Evolutionary conservation across 2,797 vertebrate species (phyloP), one percentile per base, ranked within the genome.

Genomic region (Myotis findleyi): DNA sequence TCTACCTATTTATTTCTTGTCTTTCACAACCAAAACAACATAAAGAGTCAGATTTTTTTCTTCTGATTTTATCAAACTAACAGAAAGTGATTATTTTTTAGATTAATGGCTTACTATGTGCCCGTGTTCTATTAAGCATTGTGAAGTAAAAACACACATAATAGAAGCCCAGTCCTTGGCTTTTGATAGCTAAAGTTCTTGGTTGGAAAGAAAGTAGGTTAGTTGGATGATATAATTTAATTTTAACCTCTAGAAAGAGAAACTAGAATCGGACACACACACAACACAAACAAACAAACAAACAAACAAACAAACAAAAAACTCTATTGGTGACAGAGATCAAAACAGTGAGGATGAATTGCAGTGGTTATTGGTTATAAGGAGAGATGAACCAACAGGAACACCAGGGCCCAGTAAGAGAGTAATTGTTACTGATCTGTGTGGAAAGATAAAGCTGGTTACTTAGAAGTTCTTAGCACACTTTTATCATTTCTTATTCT

Each of bases 231-330:
- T 49, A 12, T 79, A 41, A 87, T 95, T 92, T 82, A 88, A 47
- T 94, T 95, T 88, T 88, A 90, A 86, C 12, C 6, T 86, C 18
- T 30, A 25, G 30, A 87, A 66, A 3, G 13, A 95, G 55, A 96
- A 95, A 71, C 55, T 53, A 77, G 30, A 59, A 89, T 16, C 91
- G n/a, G 49, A 55, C 64, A 51, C 5, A 83, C 8, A 84, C 47
- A n/a, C 30, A n/a, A n/a, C 11, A 84, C 47, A 33, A 17, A n/a
- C 25, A 44, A 44, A 38, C 36, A 38, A 38, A 38, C 36, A 38
- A 38, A 44, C 41, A 44, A 9, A 44, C 41, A 41, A 41, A 49
- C 7, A 36, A 13, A 51, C 86, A 93, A 83, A 41, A 41, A 41
- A 44, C 16, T 44, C 57, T 93, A n/a, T 57, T 87, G 57, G 59